These are phyloP conservation scores for Caenorhabditis sp. DNA, from an alignment of 2,888 invertebrate genomes.

Conservation along the genomic window DNA sequence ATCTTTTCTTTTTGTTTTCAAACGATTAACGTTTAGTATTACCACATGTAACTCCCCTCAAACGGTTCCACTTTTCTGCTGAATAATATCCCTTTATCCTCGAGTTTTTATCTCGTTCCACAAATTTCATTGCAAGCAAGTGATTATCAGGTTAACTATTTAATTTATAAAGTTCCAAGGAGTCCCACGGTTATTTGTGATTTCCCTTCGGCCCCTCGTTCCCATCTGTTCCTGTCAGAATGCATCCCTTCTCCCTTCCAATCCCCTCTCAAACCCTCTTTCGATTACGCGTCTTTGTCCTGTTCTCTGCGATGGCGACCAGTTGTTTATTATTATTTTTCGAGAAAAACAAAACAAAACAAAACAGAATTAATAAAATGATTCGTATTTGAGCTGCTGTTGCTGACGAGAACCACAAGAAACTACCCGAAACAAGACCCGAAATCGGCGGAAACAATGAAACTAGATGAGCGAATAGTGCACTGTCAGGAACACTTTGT, in stretches of 20 bases:
- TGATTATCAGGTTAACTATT: conserved; percentile 9
- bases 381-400: neutral
- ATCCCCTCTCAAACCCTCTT: neutral
- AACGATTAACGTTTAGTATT: conserved; percentile 1
- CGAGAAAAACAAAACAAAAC: too few relatives aligned
- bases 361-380: conserved; percentile 16
- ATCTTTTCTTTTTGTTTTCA: neutral
- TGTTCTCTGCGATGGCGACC: conserved; percentile 4
- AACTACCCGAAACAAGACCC: conserved; percentile 5
- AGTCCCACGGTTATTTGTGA: too few relatives aligned
- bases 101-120: neutral
- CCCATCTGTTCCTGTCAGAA: neutral
- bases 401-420: neutral
- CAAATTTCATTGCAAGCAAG: neutral
- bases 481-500: conserved; percentile 68
- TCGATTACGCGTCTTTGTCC: conserved; percentile 10
- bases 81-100: neutral
- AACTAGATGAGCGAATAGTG: conserved; percentile 46
- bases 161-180: conserved; percentile 1
- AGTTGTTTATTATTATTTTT: conserved; percentile 8
- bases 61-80: conserved; percentile 13
- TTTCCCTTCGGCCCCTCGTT: neutral
- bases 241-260: too few relatives aligned
- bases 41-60: neutral
- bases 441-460: neutral